Percentiles rank a stretch among this genome's conserved stretches.
Conservation (phyloP, 2,797 vertebrate species). For the Sylvilagus floridanus region DNA sequence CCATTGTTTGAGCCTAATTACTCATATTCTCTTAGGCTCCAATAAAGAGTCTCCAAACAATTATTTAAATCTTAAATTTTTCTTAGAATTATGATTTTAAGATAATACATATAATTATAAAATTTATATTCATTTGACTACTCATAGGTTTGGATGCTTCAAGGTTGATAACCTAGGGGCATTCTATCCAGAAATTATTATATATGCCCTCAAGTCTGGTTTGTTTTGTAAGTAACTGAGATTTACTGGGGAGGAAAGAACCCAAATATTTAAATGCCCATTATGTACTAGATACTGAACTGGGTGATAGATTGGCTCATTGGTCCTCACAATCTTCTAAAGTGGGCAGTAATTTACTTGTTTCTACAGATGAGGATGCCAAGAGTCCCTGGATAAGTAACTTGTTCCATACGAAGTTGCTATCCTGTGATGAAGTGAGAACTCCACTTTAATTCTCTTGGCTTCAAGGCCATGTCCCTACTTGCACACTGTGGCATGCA, state of each 20-base stretch:
- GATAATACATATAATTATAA: conserved; percentile 32
- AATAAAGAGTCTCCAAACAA: conserved; percentile 1
- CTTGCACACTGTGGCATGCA: neutral
- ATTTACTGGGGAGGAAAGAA: neutral
- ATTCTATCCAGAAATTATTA: conserved; percentile 31
- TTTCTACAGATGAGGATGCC: neutral
- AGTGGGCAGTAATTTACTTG: neutral
- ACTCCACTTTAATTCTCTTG: neutral
- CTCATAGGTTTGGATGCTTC: neutral
- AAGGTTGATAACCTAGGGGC: conserved; percentile 18
- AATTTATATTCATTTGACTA: conserved; percentile 42
- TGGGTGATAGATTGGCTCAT: neutral
- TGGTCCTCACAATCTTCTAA: neutral
- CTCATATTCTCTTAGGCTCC: conserved; percentile 51
- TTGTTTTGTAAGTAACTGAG: conserved; percentile 41
- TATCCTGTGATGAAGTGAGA: conserved; percentile 15
- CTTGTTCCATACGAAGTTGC: neutral
- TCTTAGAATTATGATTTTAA: conserved; percentile 54
- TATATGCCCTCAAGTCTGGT: neutral
- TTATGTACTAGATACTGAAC: neutral
- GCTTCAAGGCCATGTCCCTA: neutral
- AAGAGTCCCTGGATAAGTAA: neutral
- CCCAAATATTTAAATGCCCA: neutral
- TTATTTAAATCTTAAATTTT: conserved; percentile 41
- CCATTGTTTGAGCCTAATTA: conserved; percentile 29